These are phyloP conservation scores for Varanus komodoensis DNA, from an alignment of 2,113 vertebrate genomes.

Conservation along the genomic window DNA sequence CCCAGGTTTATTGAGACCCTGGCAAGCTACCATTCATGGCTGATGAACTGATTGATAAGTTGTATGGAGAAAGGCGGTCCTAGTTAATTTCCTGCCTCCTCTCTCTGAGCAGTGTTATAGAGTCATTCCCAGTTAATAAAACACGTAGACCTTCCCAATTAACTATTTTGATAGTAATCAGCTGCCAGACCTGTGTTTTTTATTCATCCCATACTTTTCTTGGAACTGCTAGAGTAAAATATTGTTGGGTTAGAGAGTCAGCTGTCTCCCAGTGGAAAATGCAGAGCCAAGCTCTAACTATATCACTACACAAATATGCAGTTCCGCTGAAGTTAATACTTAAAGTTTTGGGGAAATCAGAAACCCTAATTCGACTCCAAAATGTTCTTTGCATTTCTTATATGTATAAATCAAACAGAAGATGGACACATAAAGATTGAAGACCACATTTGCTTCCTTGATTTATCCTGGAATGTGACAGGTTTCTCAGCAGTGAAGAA, in stretches of 20 bases:
- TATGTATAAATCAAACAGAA: slow-evolving; percentile 30
- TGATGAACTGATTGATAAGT: background rate
- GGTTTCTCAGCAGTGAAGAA: background rate
- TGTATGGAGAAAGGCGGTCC: background rate
- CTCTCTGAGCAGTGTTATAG: no score
- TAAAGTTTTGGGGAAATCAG: slow-evolving; percentile 9
- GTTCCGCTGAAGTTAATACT: slow-evolving; percentile 11
- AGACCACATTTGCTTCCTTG: background rate
- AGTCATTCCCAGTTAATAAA: background rate
- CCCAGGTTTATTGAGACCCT: background rate
- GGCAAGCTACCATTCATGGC: background rate
- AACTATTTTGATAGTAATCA: slow-evolving; percentile 9
- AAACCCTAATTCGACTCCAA: slow-evolving; percentile 45
- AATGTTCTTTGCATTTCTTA: slow-evolving; percentile 26
- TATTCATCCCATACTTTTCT: background rate
- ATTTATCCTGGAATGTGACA: background rate
- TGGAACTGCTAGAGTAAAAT: slow-evolving; percentile 15
- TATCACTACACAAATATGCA: slow-evolving; percentile 11
- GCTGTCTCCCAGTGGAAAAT: slow-evolving; percentile 49
- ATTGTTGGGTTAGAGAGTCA: slow-evolving; percentile 23
- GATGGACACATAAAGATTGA: background rate
- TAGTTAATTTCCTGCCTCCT: background rate
- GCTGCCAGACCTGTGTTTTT: background rate
- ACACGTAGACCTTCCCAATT: background rate
- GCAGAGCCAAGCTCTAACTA: slow-evolving; percentile 30